phyloP scores from a whole-genome alignment of 2,113 vertebrate genomes.

The Arizona elegans region DNA sequence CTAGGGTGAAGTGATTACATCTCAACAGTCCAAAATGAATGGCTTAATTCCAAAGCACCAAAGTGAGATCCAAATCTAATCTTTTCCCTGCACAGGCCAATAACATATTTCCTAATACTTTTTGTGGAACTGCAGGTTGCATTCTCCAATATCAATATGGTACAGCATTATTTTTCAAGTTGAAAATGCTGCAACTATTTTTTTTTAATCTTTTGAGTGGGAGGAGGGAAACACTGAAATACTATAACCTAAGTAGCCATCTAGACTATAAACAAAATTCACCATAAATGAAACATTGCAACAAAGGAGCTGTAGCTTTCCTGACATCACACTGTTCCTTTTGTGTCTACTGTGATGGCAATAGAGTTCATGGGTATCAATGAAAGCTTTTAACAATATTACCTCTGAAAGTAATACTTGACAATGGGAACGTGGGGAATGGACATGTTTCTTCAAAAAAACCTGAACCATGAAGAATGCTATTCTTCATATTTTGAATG shows the following conservation, averaged over 20 bases:
- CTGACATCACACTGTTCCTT: background rate
- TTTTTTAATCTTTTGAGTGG: background rate
- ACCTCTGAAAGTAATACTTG: background rate
- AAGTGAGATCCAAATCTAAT: background rate
- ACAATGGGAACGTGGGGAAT: background rate
- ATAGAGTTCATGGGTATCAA: background rate
- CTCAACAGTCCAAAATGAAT: background rate
- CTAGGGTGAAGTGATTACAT: background rate
- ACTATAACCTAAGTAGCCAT: background rate
- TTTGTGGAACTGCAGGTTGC: background rate
- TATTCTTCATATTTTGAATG: background rate
- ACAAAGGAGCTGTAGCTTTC: background rate
- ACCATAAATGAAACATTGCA: background rate
- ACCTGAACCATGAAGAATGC: background rate
- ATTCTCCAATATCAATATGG: background rate
- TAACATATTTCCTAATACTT: background rate
- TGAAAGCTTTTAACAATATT: background rate
- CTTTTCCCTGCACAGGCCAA: background rate
- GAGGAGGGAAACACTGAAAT: background rate
- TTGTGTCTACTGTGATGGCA: background rate
- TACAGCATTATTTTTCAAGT: background rate
- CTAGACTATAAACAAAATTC: background rate
- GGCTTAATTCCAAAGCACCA: background rate
- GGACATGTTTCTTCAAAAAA: background rate
- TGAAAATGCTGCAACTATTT: background rate